Evolutionary conservation across 2,888 invertebrate species (phyloP), one percentile per base, ranked within the genome.

Genomic region (Helleia helle): DNA sequence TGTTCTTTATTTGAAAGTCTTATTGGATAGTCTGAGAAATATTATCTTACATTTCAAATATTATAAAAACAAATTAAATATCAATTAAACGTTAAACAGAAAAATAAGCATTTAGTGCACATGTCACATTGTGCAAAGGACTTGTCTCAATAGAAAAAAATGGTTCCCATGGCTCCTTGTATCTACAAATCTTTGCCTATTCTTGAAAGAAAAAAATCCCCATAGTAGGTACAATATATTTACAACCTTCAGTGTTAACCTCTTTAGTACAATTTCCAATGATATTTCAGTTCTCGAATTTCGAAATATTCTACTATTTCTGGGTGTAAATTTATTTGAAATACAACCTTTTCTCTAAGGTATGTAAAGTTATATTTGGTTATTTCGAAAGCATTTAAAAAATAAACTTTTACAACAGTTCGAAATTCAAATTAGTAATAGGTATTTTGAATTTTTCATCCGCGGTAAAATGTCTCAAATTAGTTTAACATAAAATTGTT

Each of bases 401-500:
- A 3, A 8, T 37, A 6, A n/a, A 36, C 24, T 8, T 12, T 28
- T 26, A 15, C 38, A 34, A 12, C 9, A 3, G 26, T 38, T 12
- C 18, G 24, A 15, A 36, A 22, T 40, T 42, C 24, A 39, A 39
- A 39, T 39, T 39, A 30, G 31, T 9, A 17, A 11, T 25, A n/a
- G n/a, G n/a, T n/a, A 24, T 30, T 22, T 29, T 31, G 25, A n/a
- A 31, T 31, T 24, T 6, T 39, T 8, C 11, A 8, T 36, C 8
- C 2, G 7, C 7, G 15, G 15, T 11, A 15, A 11, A 37, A 38
- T 27, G 26, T 38, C 11, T 15, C 11, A 12, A 9, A 9, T n/a
- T 3, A 17, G 27, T 26, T 26, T 34, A 17, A 8, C 11, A 34
- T 18, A 12, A 34, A 11, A 18, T 34, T 18, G 12, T 22, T 34